phyloP scores from a whole-genome alignment of 1,140 invertebrate species.

The Bombyx mandarina region DNA sequence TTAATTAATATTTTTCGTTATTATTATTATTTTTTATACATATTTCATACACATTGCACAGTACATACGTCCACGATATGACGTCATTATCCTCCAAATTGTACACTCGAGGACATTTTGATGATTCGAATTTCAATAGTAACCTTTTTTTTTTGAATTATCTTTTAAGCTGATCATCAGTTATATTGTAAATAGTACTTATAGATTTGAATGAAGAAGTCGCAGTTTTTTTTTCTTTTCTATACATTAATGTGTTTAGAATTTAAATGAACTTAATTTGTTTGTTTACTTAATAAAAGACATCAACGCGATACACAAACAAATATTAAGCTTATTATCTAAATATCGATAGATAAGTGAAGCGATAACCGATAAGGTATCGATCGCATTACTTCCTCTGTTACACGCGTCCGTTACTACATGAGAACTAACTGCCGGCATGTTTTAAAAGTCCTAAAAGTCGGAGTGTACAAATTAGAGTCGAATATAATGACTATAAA shows the following conservation, averaged over 20 bases:
- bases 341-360: conserved; percentile 33
- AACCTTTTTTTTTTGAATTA: background rate
- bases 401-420: conserved; percentile 7
- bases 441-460: conserved; percentile 18
- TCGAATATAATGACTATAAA: conserved; percentile 36
- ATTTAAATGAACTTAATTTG: no score
- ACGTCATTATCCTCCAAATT: conserved; percentile 28
- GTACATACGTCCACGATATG: conserved; percentile 53
- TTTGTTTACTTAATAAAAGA: conserved; percentile 41
- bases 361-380: conserved; percentile 45
- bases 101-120: conserved; percentile 18
- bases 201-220: no score
- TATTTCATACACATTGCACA: conserved; percentile 63
- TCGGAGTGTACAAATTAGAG: conserved; percentile 38
- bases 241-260: no score
- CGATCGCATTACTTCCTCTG: conserved; percentile 48
- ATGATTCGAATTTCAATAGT: no score
- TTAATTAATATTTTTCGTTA: conserved; percentile 25
- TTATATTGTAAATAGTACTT: no score
- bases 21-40: conserved; percentile 50
- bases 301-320: conserved; percentile 53
- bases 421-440: no score
- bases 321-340: conserved; percentile 28
- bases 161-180: no score
- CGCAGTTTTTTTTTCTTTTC: no score